These are phyloP conservation scores for Oncorhynchus kisutch DNA, from an alignment of 2,113 vertebrate species.

Conservation along the genomic window DNA sequence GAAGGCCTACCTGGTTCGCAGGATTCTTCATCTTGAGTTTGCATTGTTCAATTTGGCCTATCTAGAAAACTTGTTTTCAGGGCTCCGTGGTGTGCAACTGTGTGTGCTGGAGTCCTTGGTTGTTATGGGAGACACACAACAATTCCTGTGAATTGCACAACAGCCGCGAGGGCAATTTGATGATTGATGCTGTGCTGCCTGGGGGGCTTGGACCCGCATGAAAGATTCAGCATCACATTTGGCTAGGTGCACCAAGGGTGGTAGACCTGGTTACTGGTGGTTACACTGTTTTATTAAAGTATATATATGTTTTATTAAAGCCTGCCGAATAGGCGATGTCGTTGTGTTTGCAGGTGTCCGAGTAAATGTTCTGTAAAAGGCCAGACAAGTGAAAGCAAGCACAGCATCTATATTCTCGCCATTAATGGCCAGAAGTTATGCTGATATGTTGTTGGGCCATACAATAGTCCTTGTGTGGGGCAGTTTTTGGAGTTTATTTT, in stretches of 20 bases:
- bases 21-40: neutral
- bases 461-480: too few species aligned
- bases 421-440: too few species aligned
- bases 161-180: neutral
- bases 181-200: neutral
- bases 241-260: neutral
- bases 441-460: too few species aligned
- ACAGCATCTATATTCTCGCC: too few species aligned
- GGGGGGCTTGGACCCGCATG: neutral
- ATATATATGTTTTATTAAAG: too few species aligned
- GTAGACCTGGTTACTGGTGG: neutral
- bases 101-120: neutral
- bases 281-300: too few species aligned
- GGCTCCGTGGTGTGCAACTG: neutral
- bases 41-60: neutral
- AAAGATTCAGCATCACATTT: neutral
- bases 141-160: neutral
- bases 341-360: neutral
- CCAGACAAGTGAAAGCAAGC: too few species aligned
- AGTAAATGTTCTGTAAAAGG: neutral
- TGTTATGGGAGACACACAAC: constrained; percentile 32
- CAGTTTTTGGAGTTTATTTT: too few species aligned
- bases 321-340: too few species aligned
- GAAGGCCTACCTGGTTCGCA: neutral
- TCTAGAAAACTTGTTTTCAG: neutral